A percentile compares a stretch with the other conserved stretches of the same genome.
These are phyloP conservation scores for Theocolax elegans DNA, from an alignment of 1,140 invertebrate genomes.

Conservation along the genomic window DNA sequence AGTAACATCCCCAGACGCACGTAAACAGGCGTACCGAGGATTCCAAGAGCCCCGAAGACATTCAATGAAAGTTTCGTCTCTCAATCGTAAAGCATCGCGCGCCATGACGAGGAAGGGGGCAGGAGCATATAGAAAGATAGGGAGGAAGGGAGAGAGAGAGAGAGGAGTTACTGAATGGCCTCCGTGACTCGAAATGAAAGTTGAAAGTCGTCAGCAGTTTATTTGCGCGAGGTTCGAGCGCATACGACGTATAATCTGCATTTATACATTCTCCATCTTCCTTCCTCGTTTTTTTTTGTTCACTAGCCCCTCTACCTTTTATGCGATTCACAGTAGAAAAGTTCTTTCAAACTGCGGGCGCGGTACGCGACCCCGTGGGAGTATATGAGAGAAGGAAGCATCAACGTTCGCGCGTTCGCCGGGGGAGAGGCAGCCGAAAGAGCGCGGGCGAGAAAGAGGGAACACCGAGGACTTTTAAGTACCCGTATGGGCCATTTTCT, in stretches of 20 bases:
- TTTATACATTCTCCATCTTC: slow-evolving; percentile 7
- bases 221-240: slow-evolving; percentile 3
- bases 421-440: neutral
- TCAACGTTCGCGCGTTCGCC: neutral
- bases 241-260: neutral
- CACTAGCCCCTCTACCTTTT: neutral
- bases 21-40: no score
- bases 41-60: no score
- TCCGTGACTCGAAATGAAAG: slow-evolving; percentile 15
- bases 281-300: no score
- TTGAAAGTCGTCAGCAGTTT: slow-evolving; percentile 24
- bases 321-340: slow-evolving; percentile 1
- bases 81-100: neutral
- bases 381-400: slow-evolving; percentile 20
- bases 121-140: no score
- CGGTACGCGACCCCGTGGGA: neutral
- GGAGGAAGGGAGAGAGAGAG: no score
- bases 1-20: no score
- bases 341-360: slow-evolving; percentile 8
- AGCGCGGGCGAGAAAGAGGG: neutral
- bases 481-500: slow-evolving; percentile 36
- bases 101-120: neutral
- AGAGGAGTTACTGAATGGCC: slow-evolving; percentile 4
- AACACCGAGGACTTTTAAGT: slow-evolving; percentile 33
- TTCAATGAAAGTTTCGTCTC: neutral